These are phyloP conservation scores for Charanyca ferruginea DNA, from an alignment of 2,888 invertebrate genomes.

Conservation along the genomic window DNA sequence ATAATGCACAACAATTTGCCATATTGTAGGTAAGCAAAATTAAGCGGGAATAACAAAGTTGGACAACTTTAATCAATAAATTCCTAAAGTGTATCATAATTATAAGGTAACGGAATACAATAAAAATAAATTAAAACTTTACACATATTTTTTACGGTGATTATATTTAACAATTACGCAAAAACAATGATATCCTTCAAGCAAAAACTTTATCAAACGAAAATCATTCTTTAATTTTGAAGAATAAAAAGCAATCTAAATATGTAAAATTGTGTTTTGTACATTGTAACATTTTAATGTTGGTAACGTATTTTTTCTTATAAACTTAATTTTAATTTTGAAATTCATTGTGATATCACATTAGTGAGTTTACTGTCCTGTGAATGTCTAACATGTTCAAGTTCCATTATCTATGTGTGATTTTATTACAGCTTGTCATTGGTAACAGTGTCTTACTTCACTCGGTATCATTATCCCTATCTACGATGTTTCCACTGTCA, in stretches of 20 bases:
- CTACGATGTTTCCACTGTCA: conserved; percentile 76
- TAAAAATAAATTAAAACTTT: conserved; percentile 61
- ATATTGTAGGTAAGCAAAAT: conserved; percentile 46
- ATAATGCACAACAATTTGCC: conserved; percentile 26
- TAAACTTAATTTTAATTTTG: conserved; percentile 61
- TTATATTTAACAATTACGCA: conserved; percentile 60
- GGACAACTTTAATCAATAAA: conserved; percentile 40
- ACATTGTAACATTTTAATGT: conserved; percentile 66
- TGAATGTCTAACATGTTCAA: conserved; percentile 54
- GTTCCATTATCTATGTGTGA: conserved; percentile 63
- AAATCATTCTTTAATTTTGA: conserved; percentile 42
- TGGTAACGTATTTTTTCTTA: conserved; percentile 63
- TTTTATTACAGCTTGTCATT: conserved; percentile 74
- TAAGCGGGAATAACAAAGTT: conserved; percentile 37
- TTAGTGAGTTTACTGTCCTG: conserved; percentile 65
- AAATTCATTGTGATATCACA: conserved; percentile 70
- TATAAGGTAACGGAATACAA: conserved; percentile 60
- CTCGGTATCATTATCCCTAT: conserved; percentile 74
- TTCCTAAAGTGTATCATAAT: conserved; percentile 49
- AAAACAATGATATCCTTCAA: conserved; percentile 57
- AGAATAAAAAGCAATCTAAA: conserved; percentile 42
- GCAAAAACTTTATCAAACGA: conserved; percentile 46
- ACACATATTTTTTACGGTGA: conserved; percentile 49
- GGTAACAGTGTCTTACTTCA: conserved; percentile 82
- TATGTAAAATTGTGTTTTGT: conserved; percentile 66